These are phyloP conservation scores for Epinotia brunnichana DNA, from an alignment of 2,888 invertebrate species.

Conservation along the genomic window DNA sequence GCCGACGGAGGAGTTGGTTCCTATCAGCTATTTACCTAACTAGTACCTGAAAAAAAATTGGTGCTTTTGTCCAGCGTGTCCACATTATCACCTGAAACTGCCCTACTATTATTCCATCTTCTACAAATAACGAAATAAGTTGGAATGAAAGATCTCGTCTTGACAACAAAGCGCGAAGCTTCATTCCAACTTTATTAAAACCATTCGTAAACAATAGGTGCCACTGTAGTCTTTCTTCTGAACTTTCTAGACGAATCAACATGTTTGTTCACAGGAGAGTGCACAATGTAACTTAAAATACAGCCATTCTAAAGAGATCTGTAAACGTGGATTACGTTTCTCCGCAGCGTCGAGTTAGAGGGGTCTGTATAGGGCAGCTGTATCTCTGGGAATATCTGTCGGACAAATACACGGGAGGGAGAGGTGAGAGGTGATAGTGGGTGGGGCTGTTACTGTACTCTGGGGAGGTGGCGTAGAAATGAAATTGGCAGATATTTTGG, in stretches of 20 bases:
- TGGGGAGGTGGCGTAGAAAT: constrained; percentile 78
- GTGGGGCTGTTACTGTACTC: constrained; percentile 78
- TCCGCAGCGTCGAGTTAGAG: constrained; percentile 49
- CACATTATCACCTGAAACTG: too few species aligned
- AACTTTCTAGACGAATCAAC: constrained; percentile 76
- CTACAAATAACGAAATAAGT: neutral
- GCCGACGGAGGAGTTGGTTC: too few species aligned
- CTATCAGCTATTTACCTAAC: too few species aligned
- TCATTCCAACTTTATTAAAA: constrained; percentile 39
- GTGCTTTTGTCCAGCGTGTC: too few species aligned
- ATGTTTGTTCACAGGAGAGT: constrained; percentile 68
- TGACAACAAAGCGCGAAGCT: constrained; percentile 30
- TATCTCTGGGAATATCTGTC: constrained; percentile 76
- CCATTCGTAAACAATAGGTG: constrained; percentile 45
- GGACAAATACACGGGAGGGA: constrained; percentile 69
- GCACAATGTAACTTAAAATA: constrained; percentile 68
- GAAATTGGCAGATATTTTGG: constrained; percentile 82
- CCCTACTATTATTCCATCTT: too few species aligned
- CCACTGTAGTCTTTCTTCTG: constrained; percentile 57
- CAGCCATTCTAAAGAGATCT: constrained; percentile 60
- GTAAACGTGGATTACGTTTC: constrained; percentile 52
- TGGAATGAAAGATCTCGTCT: constrained; percentile 21
- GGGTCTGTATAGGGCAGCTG: constrained; percentile 62
- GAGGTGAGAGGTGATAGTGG: constrained; percentile 51
- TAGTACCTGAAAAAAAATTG: too few species aligned